Base-by-base conservation (phyloP, 2,888 invertebrate genomes). In the Rhynchonema sp. region DNA sequence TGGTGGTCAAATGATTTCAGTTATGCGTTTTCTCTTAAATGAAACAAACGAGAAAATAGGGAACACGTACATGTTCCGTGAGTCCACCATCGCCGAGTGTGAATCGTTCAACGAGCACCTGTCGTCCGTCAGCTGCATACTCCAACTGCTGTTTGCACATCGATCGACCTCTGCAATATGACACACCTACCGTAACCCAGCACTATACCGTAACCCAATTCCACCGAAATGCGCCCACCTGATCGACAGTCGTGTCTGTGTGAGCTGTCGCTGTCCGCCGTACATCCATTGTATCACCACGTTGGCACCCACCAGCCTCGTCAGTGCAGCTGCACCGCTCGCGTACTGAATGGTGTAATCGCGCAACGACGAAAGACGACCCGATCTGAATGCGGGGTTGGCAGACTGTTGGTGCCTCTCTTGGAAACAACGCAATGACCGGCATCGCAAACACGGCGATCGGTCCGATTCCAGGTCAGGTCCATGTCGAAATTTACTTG, bases 281-380 rank as follows among this genome's bases (percentile, higher is more conserved):
- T 27, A 27, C 54, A 56, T 3, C 38, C 9, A 3, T 3, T 49
- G 20, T 13, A 49, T n/a, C 49, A 23, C 23, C n/a, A 23, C 49
- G 20, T 60, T 55, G n/a, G 60, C 52, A 1, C 55, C 30, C 2
- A 82, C 81, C 52, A 87, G 79, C 68, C 91, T 80, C 74, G 89
- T 87, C 76, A 89, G 87, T 66, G 84, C 83, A 74, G 92, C 92
- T 20, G n/a, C 23, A 23, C 49, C 49, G 23, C 49, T 49, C n/a
- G 49, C 49, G 46, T 56, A 58, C 46, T 56, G 59, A 3, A 59
- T 22, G 26, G n/a, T 30, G 57, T 46, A 58, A 2, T 57, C 25
- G 27, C 23, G n/a, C 20, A 57, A 22, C 6, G 30, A 22, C 6
- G 1, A 1, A 6, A 57, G 46, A 30, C 53, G 66, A 6, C 74